These are phyloP conservation scores for Amblyraja radiata DNA, from an alignment of 2,797 vertebrate genomes.

Conservation along the genomic window DNA sequence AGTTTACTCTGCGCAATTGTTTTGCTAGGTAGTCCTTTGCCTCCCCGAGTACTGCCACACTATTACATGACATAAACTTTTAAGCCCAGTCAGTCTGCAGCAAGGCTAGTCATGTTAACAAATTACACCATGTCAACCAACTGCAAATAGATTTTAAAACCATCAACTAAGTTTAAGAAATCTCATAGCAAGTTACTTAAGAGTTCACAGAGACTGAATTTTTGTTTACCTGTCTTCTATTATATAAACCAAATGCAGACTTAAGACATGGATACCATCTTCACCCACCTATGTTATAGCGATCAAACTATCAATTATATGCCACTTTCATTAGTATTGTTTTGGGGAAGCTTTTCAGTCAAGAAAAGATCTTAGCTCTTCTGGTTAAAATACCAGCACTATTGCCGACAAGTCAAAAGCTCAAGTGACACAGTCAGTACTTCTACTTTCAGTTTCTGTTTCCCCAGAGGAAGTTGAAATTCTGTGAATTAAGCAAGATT, in stretches of 20 bases:
- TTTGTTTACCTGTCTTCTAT: background rate
- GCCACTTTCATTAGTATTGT: background rate
- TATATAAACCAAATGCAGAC: too few species aligned
- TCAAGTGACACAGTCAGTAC: background rate
- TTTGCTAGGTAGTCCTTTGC: background rate
- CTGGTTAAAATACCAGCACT: background rate
- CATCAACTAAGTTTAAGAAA: background rate
- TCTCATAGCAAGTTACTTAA: background rate
- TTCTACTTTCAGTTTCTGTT: conserved; percentile 3
- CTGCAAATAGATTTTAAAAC: background rate
- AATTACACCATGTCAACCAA: background rate
- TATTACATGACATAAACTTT: background rate
- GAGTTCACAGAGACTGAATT: background rate
- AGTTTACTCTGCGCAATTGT: background rate
- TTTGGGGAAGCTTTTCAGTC: background rate
- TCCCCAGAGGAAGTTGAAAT: background rate
- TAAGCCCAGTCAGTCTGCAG: background rate
- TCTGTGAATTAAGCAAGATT: background rate
- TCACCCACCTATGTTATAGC: background rate
- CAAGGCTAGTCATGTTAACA: background rate
- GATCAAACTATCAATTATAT: background rate
- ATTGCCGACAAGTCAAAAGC: background rate
- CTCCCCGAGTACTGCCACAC: background rate
- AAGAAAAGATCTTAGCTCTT: background rate
- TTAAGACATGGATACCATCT: too few species aligned